Percentiles rank a stretch among this genome's conserved stretches.
Evolutionary conservation across 2,113 vertebrate genomes (phyloP).

Genomic region (Atrichornis clamosus): DNA sequence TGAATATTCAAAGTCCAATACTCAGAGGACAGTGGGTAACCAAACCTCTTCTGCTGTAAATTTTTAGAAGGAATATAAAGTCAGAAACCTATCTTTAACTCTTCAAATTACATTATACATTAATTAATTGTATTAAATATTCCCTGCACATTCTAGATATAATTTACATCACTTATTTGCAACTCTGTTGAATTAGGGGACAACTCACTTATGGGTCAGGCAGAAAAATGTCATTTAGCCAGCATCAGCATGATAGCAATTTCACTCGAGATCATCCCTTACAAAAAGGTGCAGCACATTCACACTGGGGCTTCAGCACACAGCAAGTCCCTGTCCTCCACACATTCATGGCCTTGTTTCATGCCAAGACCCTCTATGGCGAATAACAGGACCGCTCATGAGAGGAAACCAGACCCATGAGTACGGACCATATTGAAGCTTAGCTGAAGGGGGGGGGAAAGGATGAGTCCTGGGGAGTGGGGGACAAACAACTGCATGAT

Average conservation of each 20-base stretch:
- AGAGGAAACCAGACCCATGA: not conserved
- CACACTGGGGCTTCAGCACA: not conserved
- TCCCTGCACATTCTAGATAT: not conserved
- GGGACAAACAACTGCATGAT: not conserved
- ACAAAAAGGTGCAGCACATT: not conserved
- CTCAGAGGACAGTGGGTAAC: not conserved
- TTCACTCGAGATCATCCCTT: not conserved
- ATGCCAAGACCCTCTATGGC: not conserved
- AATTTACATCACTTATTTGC: not conserved
- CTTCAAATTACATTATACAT: not conserved
- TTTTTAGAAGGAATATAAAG: not conserved
- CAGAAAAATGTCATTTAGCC: not conserved
- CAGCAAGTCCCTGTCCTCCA: not conserved
- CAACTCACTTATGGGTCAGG: not conserved
- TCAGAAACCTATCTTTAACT: not conserved
- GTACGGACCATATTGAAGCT: not conserved
- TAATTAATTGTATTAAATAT: not conserved
- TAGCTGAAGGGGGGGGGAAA: not conserved
- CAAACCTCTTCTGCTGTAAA: not conserved
- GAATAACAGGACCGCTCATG: not conserved
- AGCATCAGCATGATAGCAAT: not conserved
- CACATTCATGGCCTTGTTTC: not conserved
- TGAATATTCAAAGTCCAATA: slow-evolving; percentile 19
- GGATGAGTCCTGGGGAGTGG: not conserved
- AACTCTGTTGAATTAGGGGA: not conserved